Conservation (phyloP, 2,797 vertebrate genomes). For the Heterohyrax brucei region DNA sequence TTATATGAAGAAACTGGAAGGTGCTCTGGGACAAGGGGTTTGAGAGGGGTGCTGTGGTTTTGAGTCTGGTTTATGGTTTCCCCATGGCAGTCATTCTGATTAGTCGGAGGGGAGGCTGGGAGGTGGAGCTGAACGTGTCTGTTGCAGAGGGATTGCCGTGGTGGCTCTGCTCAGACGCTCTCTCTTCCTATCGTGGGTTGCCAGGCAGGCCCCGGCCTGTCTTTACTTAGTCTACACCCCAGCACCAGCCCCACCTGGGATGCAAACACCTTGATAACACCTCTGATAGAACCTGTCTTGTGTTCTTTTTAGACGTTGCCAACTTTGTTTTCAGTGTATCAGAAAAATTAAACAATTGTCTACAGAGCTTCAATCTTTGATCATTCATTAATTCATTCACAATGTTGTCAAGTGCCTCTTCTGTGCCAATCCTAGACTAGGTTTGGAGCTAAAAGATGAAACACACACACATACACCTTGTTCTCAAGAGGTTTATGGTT, state of each 20-base stretch:
- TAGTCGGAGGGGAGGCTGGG: not conserved
- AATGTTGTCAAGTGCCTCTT: not conserved
- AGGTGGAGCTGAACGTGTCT: not conserved
- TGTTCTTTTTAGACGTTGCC: not conserved
- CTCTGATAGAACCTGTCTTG: not conserved
- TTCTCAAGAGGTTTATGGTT: not conserved
- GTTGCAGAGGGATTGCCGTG: not conserved
- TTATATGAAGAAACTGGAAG: not conserved
- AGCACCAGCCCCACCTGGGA: not conserved
- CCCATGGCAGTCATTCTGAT: not conserved
- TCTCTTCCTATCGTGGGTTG: not conserved
- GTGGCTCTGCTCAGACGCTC: not conserved
- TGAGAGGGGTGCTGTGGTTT: not conserved
- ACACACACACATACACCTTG: not conserved
- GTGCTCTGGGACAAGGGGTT: too few relatives aligned
- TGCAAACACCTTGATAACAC: not conserved
- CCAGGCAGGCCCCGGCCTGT: not conserved
- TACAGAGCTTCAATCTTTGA: not conserved
- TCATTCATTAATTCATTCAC: not conserved
- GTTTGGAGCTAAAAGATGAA: not conserved
- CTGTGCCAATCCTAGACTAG: not conserved
- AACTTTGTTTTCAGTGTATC: conserved; percentile 20
- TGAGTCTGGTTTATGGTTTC: conserved; percentile 11
- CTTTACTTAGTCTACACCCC: not conserved
- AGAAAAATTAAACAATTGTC: not conserved